These are phyloP conservation scores for Diuraphis noxia DNA, from an alignment of 1,140 invertebrate genomes.

Conservation along the genomic window DNA sequence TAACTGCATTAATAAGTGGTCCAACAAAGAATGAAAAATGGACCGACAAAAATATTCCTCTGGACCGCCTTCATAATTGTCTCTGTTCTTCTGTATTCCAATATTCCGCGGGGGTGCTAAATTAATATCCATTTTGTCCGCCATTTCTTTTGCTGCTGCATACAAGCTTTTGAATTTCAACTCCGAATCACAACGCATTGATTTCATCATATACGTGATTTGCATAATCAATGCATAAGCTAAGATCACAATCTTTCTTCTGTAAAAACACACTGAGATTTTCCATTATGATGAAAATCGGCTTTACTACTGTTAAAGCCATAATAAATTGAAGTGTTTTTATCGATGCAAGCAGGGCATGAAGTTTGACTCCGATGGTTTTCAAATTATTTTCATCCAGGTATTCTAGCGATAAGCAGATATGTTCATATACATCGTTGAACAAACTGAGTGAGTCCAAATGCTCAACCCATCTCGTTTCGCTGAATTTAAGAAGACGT, in stretches of 20 bases:
- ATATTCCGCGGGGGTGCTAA: slow-evolving; percentile 14
- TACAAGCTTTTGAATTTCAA: slow-evolving; percentile 13
- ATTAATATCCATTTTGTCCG: slow-evolving; percentile 25
- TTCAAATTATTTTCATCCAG: slow-evolving; percentile 16
- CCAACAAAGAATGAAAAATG: slow-evolving; percentile 8
- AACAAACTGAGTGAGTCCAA: slow-evolving; percentile 18
- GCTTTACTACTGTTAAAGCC: slow-evolving; percentile 18
- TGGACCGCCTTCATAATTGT: slow-evolving; percentile 18
- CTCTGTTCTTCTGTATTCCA: slow-evolving; percentile 7
- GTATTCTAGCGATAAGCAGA: not conserved
- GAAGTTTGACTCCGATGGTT: not conserved
- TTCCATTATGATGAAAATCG: not conserved
- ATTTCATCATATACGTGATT: not conserved
- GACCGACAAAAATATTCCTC: slow-evolving; percentile 4
- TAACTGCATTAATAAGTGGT: not conserved
- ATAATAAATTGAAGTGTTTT: slow-evolving; percentile 26
- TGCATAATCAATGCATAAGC: slow-evolving; percentile 10
- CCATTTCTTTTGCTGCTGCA: slow-evolving; percentile 25
- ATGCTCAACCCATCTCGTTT: slow-evolving; percentile 13
- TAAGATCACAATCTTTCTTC: slow-evolving; percentile 14
- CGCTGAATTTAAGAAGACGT: slow-evolving; percentile 17
- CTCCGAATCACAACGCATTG: slow-evolving; percentile 21
- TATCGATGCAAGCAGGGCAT: not conserved
- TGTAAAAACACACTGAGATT: slow-evolving; percentile 23
- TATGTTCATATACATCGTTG: slow-evolving; percentile 1